phyloP scores from a whole-genome alignment of 2,888 invertebrate species.

The Biston stratarius region DNA sequence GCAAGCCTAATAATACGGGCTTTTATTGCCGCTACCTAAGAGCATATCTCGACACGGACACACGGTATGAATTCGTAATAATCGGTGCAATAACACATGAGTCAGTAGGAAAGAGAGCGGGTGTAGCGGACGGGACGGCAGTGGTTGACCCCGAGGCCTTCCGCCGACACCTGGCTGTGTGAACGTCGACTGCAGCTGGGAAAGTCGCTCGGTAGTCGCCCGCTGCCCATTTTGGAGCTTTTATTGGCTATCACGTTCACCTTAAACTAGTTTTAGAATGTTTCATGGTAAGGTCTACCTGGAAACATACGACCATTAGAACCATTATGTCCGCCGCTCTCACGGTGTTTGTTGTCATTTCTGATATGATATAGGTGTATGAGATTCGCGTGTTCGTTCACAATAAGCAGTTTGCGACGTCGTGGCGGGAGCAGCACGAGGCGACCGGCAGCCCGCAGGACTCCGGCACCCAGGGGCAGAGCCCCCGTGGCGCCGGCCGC shows the following conservation, averaged over 20 bases:
- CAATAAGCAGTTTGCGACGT: constrained; percentile 68
- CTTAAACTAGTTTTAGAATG: constrained; percentile 80
- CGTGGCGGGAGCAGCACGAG: constrained; percentile 65
- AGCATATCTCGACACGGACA: constrained; percentile 42
- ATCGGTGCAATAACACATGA: constrained; percentile 42
- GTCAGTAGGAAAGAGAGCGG: constrained; percentile 40
- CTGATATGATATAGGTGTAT: constrained; percentile 47
- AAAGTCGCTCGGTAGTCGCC: constrained; percentile 76
- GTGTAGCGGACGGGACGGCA: constrained; percentile 41
- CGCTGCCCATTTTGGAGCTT: constrained; percentile 75
- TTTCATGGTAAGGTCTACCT: constrained; percentile 69
- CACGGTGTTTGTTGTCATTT: constrained; percentile 68
- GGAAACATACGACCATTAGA: constrained; percentile 46
- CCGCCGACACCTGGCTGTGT: constrained; percentile 61
- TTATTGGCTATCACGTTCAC: constrained; percentile 81
- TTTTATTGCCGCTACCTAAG: constrained; percentile 44
- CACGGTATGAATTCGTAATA: constrained; percentile 44
- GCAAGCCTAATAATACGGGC: constrained; percentile 40
- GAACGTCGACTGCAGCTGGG: constrained; percentile 71
- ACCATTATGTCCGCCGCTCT: constrained; percentile 66
- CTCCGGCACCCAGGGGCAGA: constrained; percentile 69
- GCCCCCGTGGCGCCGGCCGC: constrained; percentile 64
- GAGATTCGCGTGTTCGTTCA: constrained; percentile 76
- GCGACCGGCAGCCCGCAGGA: constrained; percentile 64
- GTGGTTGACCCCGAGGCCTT: constrained; percentile 63